Conservation (phyloP, 1,140 invertebrate species). For the Drosophila elegans region DNA sequence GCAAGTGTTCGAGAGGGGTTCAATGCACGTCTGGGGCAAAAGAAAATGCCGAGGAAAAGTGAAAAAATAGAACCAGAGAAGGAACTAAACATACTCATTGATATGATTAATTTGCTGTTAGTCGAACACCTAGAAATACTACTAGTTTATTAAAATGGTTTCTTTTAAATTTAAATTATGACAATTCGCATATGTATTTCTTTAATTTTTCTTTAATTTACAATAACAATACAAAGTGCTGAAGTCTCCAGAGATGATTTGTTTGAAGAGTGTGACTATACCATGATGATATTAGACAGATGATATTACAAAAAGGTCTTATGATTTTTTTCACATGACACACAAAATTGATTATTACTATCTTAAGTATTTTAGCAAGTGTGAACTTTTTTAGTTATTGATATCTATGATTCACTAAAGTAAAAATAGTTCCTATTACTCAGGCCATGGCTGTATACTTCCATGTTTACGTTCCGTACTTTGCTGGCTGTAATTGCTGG, state of each 20-base stretch:
- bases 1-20: constrained; percentile 4
- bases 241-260: neutral
- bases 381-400: too few relatives aligned
- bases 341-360: too few relatives aligned
- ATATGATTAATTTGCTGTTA: neutral
- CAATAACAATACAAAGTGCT: too few relatives aligned
- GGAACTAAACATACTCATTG: neutral
- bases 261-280: neutral
- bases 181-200: too few relatives aligned
- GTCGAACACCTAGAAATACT: too few relatives aligned
- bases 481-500: constrained; percentile 37
- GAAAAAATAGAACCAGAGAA: neutral
- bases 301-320: neutral
- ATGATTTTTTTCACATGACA: constrained; percentile 4
- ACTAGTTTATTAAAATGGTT: too few relatives aligned
- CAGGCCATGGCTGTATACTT: constrained; percentile 1
- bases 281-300: too few relatives aligned
- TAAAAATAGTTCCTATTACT: neutral
- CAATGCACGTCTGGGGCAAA: constrained; percentile 24
- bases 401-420: too few relatives aligned
- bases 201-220: too few relatives aligned
- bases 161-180: too few relatives aligned
- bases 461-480: constrained; percentile 35
- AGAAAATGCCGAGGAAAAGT: constrained; percentile 1
- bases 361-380: neutral